phyloP scores from a whole-genome alignment of 2,797 vertebrate genomes.

The Lateolabrax maculatus region DNA sequence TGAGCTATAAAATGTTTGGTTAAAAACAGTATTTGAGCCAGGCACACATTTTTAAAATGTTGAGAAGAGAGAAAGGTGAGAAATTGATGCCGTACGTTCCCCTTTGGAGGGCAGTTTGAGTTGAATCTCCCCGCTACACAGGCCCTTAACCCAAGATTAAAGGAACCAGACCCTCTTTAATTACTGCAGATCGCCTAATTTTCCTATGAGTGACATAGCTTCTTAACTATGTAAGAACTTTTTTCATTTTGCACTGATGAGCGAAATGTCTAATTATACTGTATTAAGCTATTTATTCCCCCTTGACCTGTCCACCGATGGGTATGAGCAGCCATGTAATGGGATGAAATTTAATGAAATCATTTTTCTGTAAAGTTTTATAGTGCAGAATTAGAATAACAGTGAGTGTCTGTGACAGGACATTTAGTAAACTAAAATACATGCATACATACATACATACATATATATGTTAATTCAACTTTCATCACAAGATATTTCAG shows the following conservation, averaged over 20 bases:
- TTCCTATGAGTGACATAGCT: slow-evolving; percentile 5
- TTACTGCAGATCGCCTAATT: slow-evolving; percentile 30
- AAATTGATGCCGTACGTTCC: neutral
- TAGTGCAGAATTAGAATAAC: neutral
- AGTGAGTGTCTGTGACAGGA: slow-evolving; percentile 1
- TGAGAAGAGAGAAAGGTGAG: slow-evolving; percentile 6
- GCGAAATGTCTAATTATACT: slow-evolving; percentile 43
- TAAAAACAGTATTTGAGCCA: neutral
- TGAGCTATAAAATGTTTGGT: slow-evolving; percentile 5
- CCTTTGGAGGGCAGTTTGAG: slow-evolving; percentile 16
- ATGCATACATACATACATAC: neutral
- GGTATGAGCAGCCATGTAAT: neutral
- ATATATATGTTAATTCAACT: neutral
- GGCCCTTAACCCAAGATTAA: slow-evolving; percentile 34
- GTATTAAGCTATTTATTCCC: slow-evolving; percentile 32
- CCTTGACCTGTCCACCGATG: neutral
- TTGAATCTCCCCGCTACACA: neutral
- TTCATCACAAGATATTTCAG: neutral
- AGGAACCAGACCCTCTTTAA: slow-evolving; percentile 27
- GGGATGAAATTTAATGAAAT: neutral
- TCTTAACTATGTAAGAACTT: slow-evolving; percentile 37
- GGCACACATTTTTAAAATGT: slow-evolving; percentile 1
- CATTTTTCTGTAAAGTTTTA: neutral
- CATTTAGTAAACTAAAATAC: neutral
- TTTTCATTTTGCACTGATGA: slow-evolving; percentile 42